phyloP scores from a whole-genome alignment of 2,888 invertebrate species.

The Agonum fuliginosum region DNA sequence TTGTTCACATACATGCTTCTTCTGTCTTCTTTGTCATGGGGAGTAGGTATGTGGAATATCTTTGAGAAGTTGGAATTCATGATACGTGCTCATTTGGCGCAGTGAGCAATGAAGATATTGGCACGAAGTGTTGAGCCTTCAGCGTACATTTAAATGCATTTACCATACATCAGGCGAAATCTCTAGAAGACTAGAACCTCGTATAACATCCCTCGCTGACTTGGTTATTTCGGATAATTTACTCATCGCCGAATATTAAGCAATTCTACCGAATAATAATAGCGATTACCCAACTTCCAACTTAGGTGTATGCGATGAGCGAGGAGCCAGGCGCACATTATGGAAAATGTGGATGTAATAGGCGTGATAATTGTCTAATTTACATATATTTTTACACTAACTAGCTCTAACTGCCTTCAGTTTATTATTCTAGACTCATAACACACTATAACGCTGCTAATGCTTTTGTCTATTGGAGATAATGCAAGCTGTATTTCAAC shows the following conservation, averaged over 20 bases:
- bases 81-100: neutral
- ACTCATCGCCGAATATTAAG: conserved; percentile 38
- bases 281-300: conserved; percentile 43
- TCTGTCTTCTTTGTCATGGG: too few relatives aligned
- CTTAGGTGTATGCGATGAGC: conserved; percentile 30
- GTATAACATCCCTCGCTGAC: neutral
- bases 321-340: neutral
- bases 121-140: neutral
- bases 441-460: neutral
- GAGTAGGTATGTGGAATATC: neutral
- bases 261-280: conserved; percentile 44
- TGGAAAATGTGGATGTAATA: conserved; percentile 28
- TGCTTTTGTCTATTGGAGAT: conserved; percentile 17
- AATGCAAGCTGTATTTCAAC: too few relatives aligned
- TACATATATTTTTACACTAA: conserved; percentile 30
- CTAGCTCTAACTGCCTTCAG: conserved; percentile 20
- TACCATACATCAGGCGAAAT: conserved; percentile 34
- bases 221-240: conserved; percentile 42
- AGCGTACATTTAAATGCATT: conserved; percentile 27
- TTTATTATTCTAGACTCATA: conserved; percentile 2
- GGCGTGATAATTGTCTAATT: conserved; percentile 30
- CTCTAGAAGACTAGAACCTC: neutral
- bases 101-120: neutral
- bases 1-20: too few relatives aligned
- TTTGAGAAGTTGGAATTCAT: neutral